phyloP scores from a whole-genome alignment of 2,113 vertebrate genomes.

The Casuarius casuarius region DNA sequence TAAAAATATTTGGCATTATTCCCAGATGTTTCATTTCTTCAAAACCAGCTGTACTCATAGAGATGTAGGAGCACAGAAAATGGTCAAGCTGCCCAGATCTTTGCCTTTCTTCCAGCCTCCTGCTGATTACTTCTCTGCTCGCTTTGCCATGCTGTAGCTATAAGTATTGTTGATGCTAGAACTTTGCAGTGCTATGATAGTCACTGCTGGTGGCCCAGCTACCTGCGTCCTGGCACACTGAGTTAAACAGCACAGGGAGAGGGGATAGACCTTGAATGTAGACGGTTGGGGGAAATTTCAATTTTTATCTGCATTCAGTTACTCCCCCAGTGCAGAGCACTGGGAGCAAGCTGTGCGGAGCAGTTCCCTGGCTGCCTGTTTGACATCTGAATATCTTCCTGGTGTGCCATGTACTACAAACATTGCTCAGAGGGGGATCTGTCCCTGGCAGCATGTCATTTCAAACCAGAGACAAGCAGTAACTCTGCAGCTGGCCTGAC shows the following conservation, averaged over 20 bases:
- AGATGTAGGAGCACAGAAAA: not conserved
- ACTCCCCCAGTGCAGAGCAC: not conserved
- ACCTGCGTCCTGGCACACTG: not conserved
- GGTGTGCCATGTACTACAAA: not conserved
- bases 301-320: not conserved
- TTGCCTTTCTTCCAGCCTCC: not conserved
- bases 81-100: not conserved
- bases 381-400: not conserved
- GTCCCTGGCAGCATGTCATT: not conserved
- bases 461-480: not conserved
- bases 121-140: not conserved
- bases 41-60: not conserved
- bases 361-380: not conserved
- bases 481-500: slow-evolving; percentile 58
- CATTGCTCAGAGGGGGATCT: not conserved
- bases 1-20: slow-evolving; percentile 6
- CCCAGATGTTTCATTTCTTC: slow-evolving; percentile 28
- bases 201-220: not conserved
- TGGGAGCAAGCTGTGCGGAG: not conserved
- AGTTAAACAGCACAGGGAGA: not conserved
- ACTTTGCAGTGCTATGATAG: not conserved
- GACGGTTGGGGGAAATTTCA: not conserved
- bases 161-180: not conserved
- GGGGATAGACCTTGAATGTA: fast-evolving
- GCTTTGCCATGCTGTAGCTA: not conserved